These are phyloP conservation scores for Gryllus bimaculatus DNA, from an alignment of 1,140 invertebrate species.

Conservation along the genomic window DNA sequence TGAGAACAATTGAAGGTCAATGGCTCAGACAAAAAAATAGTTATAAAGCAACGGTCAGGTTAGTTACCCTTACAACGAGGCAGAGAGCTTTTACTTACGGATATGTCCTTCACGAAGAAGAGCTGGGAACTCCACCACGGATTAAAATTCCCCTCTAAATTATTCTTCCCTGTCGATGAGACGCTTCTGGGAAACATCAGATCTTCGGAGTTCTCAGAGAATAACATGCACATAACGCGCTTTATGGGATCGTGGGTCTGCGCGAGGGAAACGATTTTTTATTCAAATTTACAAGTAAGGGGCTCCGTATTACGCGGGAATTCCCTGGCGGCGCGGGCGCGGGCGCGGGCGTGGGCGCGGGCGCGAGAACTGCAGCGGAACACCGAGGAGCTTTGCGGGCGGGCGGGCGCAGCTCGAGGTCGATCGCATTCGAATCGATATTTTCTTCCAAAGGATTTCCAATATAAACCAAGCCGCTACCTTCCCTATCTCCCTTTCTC, in stretches of 20 bases:
- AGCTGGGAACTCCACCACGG: no score
- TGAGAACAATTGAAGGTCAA: no score
- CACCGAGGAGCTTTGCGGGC: background rate
- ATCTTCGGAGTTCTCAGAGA: background rate
- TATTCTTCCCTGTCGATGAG: no score
- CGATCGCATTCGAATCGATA: background rate
- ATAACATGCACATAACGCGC: background rate
- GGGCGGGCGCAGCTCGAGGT: background rate
- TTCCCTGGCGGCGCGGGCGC: background rate
- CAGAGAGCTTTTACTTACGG: no score
- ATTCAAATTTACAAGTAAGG: constrained; percentile 5
- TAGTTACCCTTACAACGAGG: no score
- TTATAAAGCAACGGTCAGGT: no score
- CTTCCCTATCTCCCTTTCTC: background rate
- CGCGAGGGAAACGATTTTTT: constrained; percentile 1
- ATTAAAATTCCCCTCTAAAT: no score
- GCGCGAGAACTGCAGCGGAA: background rate
- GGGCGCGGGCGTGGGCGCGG: no score
- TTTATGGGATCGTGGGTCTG: background rate
- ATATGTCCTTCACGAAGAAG: no score
- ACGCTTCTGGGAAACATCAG: background rate
- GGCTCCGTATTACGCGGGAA: background rate
- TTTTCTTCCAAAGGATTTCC: background rate
- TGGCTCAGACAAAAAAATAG: no score
- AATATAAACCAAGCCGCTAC: background rate